Conservation (phyloP, 2,888 invertebrate species). For the Diloba caeruleocephala region DNA sequence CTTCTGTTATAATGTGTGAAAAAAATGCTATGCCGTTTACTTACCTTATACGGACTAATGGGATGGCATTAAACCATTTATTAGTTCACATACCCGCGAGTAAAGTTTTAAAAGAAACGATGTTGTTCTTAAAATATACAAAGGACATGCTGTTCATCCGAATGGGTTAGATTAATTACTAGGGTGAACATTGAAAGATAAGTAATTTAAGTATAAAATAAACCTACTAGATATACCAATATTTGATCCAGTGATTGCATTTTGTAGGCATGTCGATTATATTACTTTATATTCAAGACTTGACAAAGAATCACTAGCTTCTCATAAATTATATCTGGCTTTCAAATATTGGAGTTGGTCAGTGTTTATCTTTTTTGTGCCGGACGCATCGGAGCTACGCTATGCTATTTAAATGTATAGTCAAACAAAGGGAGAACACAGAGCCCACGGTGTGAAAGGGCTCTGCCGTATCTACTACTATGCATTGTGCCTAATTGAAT, state of each 20-base stretch:
- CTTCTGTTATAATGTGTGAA: background rate
- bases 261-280: too few species aligned
- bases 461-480: constrained; percentile 72
- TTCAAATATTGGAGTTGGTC: constrained; percentile 76
- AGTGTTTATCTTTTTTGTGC: constrained; percentile 69
- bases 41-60: background rate
- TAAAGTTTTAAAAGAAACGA: background rate
- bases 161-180: background rate
- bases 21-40: background rate
- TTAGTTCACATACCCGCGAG: background rate
- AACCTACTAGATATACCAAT: background rate
- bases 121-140: background rate
- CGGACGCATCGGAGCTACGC: constrained; percentile 74
- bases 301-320: constrained; percentile 43
- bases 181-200: background rate
- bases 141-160: background rate
- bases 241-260: too few species aligned
- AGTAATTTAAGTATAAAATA: background rate
- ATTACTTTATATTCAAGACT: constrained; percentile 16
- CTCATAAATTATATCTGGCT: constrained; percentile 77
- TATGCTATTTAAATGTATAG: constrained; percentile 85
- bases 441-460: constrained; percentile 78
- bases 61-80: background rate
- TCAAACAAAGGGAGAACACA: constrained; percentile 83
- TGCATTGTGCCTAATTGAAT: constrained; percentile 84